Conservation (phyloP, 2,797 vertebrate genomes). For the Protonibea diacanthus region DNA sequence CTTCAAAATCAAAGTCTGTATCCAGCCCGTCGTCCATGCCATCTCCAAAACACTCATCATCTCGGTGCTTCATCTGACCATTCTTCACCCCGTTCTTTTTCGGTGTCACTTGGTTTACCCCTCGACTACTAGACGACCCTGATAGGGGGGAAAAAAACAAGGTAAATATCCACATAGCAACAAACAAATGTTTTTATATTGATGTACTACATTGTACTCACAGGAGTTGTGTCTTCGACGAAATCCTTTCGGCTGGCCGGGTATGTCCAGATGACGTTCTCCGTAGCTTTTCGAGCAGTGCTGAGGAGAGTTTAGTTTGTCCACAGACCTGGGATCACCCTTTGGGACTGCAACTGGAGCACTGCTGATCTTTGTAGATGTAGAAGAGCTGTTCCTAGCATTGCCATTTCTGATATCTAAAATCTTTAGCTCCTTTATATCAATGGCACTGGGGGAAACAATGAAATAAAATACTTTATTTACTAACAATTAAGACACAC, state of each 20-base stretch:
- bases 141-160: constrained; percentile 8
- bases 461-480: not conserved
- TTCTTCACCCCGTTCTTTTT: constrained; percentile 97
- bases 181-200: not conserved
- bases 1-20: constrained; percentile 98
- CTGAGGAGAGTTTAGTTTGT: constrained; percentile 83
- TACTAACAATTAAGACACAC: not conserved
- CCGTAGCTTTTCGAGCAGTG: constrained; percentile 95
- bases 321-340: constrained; percentile 81
- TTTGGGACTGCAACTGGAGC: constrained; percentile 90
- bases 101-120: constrained; percentile 92
- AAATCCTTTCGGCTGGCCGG: constrained; percentile 91
- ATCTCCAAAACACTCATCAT: constrained; percentile 98
- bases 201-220: constrained; percentile 79
- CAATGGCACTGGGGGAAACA: constrained; percentile 90
- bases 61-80: constrained; percentile 93
- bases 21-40: constrained; percentile 92
- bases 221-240: constrained; percentile 96
- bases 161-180: not conserved
- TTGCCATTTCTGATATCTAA: constrained; percentile 89
- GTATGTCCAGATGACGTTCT: constrained; percentile 89
- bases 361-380: constrained; percentile 78
- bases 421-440: constrained; percentile 97
- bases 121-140: constrained; percentile 98
- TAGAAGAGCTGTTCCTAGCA: constrained; percentile 46